Evolutionary conservation across 1,140 invertebrate genomes (phyloP).

Genomic region (Epicauta chinensis): DNA sequence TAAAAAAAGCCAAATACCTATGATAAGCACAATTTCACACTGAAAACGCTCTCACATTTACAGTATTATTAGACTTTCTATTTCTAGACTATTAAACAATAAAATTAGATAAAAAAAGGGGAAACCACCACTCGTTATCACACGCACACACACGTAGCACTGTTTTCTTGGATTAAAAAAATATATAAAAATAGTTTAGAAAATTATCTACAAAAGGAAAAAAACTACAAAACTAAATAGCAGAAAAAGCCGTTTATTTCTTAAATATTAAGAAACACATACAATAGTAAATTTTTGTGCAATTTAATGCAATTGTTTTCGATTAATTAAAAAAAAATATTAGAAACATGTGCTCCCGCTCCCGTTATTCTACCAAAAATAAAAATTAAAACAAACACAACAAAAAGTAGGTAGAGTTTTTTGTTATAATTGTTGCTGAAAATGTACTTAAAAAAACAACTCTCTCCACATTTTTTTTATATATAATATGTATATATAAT

Average conservation of each 20-base stretch:
- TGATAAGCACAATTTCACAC: constrained; percentile 3
- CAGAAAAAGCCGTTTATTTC: constrained; percentile 36
- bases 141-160: not conserved
- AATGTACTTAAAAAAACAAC: no score
- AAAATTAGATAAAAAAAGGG: constrained; percentile 3
- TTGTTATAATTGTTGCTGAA: no score
- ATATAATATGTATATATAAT: no score
- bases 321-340: constrained; percentile 26
- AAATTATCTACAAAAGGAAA: constrained; percentile 8
- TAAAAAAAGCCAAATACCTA: constrained; percentile 9
- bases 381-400: constrained; percentile 1
- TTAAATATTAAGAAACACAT: constrained; percentile 34
- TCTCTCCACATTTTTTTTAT: no score
- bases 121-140: not conserved
- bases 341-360: constrained; percentile 30
- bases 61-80: no score
- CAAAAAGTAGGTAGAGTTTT: no score
- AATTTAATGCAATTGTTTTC: constrained; percentile 17
- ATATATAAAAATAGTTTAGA: not conserved
- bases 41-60: not conserved
- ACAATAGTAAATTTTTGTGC: constrained; percentile 34
- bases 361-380: constrained; percentile 26
- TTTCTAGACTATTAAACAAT: no score
- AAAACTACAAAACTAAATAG: constrained; percentile 21
- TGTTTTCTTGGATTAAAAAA: not conserved